Conservation (phyloP, 2,888 invertebrate species). For the Ectemnius cavifrons region DNA sequence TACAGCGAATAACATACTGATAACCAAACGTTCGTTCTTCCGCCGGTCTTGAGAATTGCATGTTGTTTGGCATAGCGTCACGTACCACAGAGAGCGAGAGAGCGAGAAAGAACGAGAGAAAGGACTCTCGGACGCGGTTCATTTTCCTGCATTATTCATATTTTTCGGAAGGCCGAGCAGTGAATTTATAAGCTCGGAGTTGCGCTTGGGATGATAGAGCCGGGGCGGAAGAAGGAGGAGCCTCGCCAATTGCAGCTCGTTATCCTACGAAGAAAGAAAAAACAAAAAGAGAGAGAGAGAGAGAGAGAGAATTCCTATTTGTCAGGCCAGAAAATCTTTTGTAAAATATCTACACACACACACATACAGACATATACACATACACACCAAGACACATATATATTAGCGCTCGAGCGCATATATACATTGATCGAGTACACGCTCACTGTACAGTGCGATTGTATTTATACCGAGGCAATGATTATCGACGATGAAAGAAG, state of each 20-base stretch:
- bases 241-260: slow-evolving; percentile 66
- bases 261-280: slow-evolving; percentile 63
- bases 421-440: too few relatives aligned
- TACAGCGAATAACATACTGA: background rate
- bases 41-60: background rate
- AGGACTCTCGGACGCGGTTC: slow-evolving; percentile 34
- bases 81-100: too few relatives aligned
- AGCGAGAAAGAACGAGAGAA: too few relatives aligned
- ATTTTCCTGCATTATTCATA: slow-evolving; percentile 86
- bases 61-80: background rate
- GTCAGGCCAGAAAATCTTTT: too few relatives aligned
- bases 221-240: slow-evolving; percentile 65
- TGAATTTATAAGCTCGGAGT: slow-evolving; percentile 87
- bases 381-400: too few relatives aligned
- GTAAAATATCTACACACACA: too few relatives aligned
- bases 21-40: background rate
- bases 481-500: background rate
- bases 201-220: slow-evolving; percentile 80
- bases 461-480: slow-evolving; percentile 5
- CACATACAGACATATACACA: too few relatives aligned
- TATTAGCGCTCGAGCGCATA: too few relatives aligned
- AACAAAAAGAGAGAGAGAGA: slow-evolving; percentile 16
- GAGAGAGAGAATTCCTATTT: too few relatives aligned
- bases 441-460: background rate
- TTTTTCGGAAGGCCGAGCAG: slow-evolving; percentile 87